Percentiles rank a stretch among this genome's conserved stretches.
phyloP scores from a whole-genome alignment of 2,113 vertebrate species.

The Octodon degus region DNA sequence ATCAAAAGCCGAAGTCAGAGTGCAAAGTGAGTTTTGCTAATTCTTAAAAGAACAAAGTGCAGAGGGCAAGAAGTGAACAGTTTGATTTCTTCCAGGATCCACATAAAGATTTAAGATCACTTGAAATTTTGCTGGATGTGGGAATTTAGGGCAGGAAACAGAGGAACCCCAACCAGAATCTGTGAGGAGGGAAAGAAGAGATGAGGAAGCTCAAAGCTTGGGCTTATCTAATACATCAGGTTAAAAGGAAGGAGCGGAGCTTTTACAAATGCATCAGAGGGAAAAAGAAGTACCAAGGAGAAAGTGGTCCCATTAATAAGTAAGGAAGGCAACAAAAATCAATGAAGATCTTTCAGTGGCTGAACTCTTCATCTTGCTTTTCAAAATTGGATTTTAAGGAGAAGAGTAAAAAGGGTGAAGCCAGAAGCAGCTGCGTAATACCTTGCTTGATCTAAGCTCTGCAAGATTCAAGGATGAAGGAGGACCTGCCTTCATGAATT shows the following conservation, averaged over 20 bases:
- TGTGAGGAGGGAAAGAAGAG: neutral
- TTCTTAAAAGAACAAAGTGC: neutral
- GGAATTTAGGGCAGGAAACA: neutral
- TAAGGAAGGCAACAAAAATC: slow-evolving; percentile 75
- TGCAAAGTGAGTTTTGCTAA: neutral
- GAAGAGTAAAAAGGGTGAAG: slow-evolving; percentile 63
- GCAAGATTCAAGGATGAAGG: neutral
- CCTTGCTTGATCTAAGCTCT: slow-evolving; percentile 15
- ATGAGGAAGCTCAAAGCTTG: neutral
- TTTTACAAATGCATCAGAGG: slow-evolving; percentile 67
- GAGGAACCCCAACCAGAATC: neutral
- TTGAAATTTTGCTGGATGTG: neutral
- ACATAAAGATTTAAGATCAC: neutral
- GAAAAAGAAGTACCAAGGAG: slow-evolving; percentile 68
- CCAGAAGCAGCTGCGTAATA: neutral
- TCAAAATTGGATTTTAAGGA: slow-evolving; percentile 68
- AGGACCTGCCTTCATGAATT: neutral
- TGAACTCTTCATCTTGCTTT: slow-evolving; percentile 57
- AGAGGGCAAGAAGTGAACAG: neutral
- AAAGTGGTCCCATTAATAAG: slow-evolving; percentile 77
- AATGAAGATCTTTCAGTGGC: slow-evolving; percentile 71
- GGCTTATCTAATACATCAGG: neutral
- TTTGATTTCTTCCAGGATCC: neutral
- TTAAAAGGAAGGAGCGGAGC: slow-evolving; percentile 64
- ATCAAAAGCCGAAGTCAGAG: neutral